Evolutionary conservation across 2,113 vertebrate genomes (phyloP), one percentile per base, ranked within the genome.

Genomic region (Ardeotis arabs): DNA sequence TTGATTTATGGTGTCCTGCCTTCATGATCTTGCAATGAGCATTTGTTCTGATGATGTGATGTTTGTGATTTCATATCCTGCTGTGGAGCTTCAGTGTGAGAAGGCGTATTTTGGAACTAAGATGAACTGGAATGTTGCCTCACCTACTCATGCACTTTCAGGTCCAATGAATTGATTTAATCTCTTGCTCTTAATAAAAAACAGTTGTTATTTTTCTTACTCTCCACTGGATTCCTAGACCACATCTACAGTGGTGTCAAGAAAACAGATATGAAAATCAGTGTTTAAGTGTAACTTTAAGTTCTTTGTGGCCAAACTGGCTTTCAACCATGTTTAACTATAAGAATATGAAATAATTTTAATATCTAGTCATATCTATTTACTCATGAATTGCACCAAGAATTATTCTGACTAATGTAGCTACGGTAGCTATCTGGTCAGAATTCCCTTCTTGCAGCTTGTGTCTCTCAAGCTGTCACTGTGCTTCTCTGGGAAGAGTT

Each of bases 21-120:
- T 94, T 95, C 91, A 82, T 1, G 14, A 91, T 91, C 94, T 95
- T 84, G 96, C 92, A 95, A 87, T 45, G 77, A 96, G 74, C 81
- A 91, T 95, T 97, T 97, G 87, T 96, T 96, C 95, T 96, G 95
- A 93, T 97, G 94, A 96, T 96, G 95, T 96, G 96, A 96, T 97
- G 96, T 96, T 97, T 95, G 96, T 96, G 95, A 97, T 96, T 96
- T 97, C 95, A 96, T 96, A 95, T 97, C 96, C 95, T 97, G 95
- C 95, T 96, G 94, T 93, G 95, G 95, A 87, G 84, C 67, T 95
- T 96, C 93, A 92, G 77, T 91, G 74, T 91, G 84, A 97, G 96
- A 96, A 97, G 93, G 89, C 91, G 70, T 95, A 96, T 95, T 95
- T 93, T 96, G 96, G 92, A 96, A 96, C 94, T 76, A 62, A 87